Evolutionary conservation across 2,113 vertebrate genomes (phyloP).

Genomic region (Theristicus caerulescens): DNA sequence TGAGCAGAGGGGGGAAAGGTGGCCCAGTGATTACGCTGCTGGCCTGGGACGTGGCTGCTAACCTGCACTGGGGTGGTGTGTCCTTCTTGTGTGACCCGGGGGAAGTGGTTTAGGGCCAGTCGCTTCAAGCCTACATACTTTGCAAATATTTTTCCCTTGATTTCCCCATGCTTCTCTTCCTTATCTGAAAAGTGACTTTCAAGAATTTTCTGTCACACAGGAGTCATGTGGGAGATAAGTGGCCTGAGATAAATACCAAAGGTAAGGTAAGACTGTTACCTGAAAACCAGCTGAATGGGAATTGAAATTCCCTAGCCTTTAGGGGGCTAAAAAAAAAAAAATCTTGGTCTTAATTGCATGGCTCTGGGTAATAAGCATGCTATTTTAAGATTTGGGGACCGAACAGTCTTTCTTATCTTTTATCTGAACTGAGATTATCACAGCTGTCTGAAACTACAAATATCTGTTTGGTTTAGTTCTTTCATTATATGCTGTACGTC

Average conservation of each 20-base stretch:
- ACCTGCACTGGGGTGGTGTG: fast-evolving
- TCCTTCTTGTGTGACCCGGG: neutral
- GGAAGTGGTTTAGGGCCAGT: neutral
- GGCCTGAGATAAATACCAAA: neutral
- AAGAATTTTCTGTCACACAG: neutral
- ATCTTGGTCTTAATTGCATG: neutral
- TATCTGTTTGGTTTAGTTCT: neutral
- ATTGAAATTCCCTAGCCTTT: neutral
- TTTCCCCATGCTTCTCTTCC: neutral
- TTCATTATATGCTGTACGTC: neutral
- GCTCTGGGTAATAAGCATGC: neutral
- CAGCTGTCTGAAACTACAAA: neutral
- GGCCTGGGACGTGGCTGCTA: fast-evolving
- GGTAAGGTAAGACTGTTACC: neutral
- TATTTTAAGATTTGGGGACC: neutral
- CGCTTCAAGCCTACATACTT: neutral
- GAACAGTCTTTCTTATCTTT: neutral
- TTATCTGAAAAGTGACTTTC: conserved; percentile 7
- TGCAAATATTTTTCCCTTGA: neutral
- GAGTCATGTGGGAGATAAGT: neutral
- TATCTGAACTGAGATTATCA: neutral
- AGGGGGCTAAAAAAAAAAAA: neutral
- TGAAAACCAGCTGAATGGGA: neutral
- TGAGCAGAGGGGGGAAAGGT: neutral
- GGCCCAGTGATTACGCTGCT: neutral